phyloP scores from a whole-genome alignment of 2,113 vertebrate genomes.

The Strix uralensis region DNA sequence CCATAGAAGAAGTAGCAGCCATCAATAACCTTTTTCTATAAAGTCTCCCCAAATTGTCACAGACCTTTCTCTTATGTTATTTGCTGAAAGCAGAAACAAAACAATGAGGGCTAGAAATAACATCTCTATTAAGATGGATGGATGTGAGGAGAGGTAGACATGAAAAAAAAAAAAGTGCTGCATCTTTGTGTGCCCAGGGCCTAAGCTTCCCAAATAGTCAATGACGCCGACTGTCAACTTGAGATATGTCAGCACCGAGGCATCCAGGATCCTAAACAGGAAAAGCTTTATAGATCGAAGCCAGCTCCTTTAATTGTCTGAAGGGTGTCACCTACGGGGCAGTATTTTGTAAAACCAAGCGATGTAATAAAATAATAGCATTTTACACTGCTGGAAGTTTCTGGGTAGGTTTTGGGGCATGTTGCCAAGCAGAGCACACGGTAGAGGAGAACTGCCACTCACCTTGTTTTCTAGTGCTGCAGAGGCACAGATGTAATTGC shows the following conservation, averaged over 20 bases:
- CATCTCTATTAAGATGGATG: neutral
- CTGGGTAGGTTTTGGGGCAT: neutral
- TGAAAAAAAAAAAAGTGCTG: neutral
- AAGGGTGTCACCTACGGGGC: neutral
- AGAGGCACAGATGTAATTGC: neutral
- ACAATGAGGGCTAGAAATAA: constrained; percentile 4
- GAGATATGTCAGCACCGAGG: neutral
- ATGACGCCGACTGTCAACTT: rapidly evolving
- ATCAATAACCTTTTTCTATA: constrained; percentile 2
- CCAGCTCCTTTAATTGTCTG: neutral
- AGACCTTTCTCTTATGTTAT: neutral
- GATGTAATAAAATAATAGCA: neutral
- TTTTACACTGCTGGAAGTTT: neutral
- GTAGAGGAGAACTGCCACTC: neutral
- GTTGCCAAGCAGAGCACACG: neutral
- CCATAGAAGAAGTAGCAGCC: neutral
- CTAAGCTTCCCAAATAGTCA: neutral
- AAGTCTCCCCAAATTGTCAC: constrained; percentile 18
- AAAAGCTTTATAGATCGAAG: neutral
- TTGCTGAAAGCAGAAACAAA: constrained; percentile 23
- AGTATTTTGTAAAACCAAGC: neutral
- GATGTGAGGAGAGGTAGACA: neutral
- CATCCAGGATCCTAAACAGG: neutral
- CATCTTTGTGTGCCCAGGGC: neutral
- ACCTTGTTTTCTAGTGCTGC: neutral